Evolutionary conservation across 1,140 invertebrate genomes (phyloP), one percentile per base, ranked within the genome.

Genomic region (Heliconius congener): DNA sequence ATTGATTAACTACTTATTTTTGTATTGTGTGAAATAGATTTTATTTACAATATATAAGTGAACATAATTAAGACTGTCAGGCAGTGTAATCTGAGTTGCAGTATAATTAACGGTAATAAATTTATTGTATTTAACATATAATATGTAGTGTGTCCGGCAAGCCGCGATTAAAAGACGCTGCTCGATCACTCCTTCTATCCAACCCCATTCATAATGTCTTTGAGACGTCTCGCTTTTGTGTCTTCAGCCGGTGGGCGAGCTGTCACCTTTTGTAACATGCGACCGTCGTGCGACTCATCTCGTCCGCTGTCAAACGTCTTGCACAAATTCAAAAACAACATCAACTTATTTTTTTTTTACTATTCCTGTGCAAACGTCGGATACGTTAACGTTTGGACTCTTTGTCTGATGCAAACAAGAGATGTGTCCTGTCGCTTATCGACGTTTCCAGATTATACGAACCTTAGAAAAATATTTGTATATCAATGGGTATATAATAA

Each of bases 251-350:
- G 83, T 80, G 80, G 83, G 84, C 81, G 81, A 88, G 84, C 88
- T 92, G 92, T 94, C 92, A 93, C 89, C 91, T 91, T 88, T 94
- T 93, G 88, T 93, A 83, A 82, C 82, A 80, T 84, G 81, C 83
- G 84, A 87, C 85, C 92, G 83, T 82, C 82, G 82, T 85, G 81
- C 83, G 84, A 87, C 85, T 88, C 83, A 84, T 85, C 87, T 91
- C 83, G 85, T 89, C 89, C 90, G 87, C 88, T 91, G 90, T 94
- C 93, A 93, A 91, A 92, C 88, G 88, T 87, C 91, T 94, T 94
- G 93, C 93, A 94, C 93, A 94, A 94, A 94, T 91, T 94, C 90
- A 91, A 93, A 94, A 94, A 94, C 89, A 94, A 93, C 92, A 93
- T 90, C 87, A 86, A 86, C 82, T 81, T 90, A 88, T 82, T 85